phyloP scores from a whole-genome alignment of 2,888 invertebrate genomes.

The Cephus nigrinus region DNA sequence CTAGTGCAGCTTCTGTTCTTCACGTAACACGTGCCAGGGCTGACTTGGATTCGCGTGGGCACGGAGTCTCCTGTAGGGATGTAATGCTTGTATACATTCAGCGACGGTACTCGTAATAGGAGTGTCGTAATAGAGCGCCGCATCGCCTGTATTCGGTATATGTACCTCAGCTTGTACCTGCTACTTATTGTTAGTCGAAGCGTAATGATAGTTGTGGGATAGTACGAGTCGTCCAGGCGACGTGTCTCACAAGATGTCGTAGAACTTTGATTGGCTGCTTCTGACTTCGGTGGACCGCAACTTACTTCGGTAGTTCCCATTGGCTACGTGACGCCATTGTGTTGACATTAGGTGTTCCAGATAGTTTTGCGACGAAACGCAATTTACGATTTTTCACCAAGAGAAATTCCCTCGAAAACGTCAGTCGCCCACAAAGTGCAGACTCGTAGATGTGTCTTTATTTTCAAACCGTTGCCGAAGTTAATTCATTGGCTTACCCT shows the following conservation, averaged over 20 bases:
- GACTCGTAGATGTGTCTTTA: neutral
- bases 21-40: neutral
- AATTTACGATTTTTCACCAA: neutral
- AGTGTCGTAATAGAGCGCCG: neutral
- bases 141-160: too few species aligned
- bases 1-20: neutral
- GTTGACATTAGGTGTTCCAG: neutral
- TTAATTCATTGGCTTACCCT: neutral
- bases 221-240: neutral
- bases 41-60: neutral
- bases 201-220: neutral
- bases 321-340: conserved; percentile 9
- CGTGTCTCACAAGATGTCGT: conserved; percentile 41
- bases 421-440: neutral
- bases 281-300: conserved; percentile 34
- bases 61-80: neutral
- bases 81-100: neutral
- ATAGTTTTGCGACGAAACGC: neutral
- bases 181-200: neutral
- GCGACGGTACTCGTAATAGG: neutral
- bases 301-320: conserved; percentile 24
- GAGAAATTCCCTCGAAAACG: neutral
- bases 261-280: conserved; percentile 44
- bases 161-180: neutral
- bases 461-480: neutral